Evolutionary conservation across 1,140 invertebrate genomes (phyloP).

Genomic region (Ruditapes philippinarum): DNA sequence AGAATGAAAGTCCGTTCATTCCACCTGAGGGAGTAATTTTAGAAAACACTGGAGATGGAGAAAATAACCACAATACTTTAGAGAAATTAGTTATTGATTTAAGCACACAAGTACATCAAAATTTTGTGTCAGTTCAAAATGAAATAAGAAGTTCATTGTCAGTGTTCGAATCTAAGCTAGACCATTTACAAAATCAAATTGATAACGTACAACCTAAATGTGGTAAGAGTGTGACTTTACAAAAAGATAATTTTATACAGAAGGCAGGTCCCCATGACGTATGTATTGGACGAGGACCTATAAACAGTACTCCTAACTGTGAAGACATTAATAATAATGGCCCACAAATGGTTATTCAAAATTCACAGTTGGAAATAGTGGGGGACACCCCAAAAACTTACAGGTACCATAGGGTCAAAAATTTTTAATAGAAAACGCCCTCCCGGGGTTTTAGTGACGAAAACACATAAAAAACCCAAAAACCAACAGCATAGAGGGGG

Average conservation of each 20-base stretch:
- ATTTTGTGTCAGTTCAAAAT: background rate
- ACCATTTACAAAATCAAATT: background rate
- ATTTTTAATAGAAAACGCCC: background rate
- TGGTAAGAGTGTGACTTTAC: background rate
- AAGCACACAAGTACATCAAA: background rate
- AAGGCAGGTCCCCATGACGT: background rate
- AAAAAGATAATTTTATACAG: too few relatives aligned
- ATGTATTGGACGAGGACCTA: background rate
- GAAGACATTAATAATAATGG: background rate
- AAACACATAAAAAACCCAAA: too few relatives aligned
- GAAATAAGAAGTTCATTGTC: slow-evolving; percentile 2
- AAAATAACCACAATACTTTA: background rate
- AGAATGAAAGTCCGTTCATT: background rate
- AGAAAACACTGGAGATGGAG: background rate
- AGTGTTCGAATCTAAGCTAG: background rate
- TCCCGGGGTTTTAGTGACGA: background rate
- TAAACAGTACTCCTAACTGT: background rate
- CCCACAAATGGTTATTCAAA: background rate
- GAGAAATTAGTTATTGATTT: background rate
- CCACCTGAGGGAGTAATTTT: background rate
- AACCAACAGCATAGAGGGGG: slow-evolving; percentile 29
- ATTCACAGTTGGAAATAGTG: background rate
- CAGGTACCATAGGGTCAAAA: too few relatives aligned
- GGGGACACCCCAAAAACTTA: background rate
- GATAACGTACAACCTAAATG: background rate